A percentile compares a stretch with the other conserved stretches of the same genome.
Evolutionary conservation across 2,797 vertebrate species (phyloP).

Genomic region (Karalla daura): DNA sequence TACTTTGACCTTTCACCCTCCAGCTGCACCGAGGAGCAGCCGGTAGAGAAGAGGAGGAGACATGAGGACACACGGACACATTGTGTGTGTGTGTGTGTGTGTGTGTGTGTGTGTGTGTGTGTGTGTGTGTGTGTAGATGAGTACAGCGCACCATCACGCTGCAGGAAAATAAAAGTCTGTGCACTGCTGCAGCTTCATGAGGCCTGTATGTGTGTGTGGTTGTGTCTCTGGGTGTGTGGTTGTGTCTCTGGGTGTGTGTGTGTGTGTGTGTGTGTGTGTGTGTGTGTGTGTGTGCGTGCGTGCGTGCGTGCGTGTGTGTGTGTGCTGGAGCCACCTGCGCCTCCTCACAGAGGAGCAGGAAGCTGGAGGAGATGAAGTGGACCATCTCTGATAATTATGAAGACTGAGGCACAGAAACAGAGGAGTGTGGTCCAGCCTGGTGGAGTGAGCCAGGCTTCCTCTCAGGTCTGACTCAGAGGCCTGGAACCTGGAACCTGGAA

Average conservation of each 20-base stretch:
- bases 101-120: too few species aligned
- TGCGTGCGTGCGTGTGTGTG: not conserved
- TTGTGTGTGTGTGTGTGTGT: too few species aligned
- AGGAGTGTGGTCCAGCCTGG: too few species aligned
- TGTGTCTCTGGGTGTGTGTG: not conserved
- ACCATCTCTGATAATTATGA: too few species aligned
- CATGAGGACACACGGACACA: slow-evolving; percentile 9
- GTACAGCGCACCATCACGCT: not conserved
- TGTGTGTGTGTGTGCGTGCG: not conserved
- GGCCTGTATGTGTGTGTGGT: not conserved
- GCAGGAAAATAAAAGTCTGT: not conserved
- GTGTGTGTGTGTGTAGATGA: too few species aligned
- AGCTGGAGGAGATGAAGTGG: slow-evolving; percentile 14
- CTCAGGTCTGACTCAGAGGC: too few species aligned
- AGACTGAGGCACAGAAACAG: too few species aligned
- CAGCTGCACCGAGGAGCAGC: slow-evolving; percentile 47
- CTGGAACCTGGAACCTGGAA: too few species aligned
- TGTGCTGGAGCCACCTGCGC: slow-evolving; percentile 44
- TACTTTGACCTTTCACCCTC: slow-evolving; percentile 54
- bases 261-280: not conserved
- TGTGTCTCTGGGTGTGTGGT: not conserved
- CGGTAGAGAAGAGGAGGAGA: slow-evolving; percentile 29
- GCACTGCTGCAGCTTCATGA: not conserved
- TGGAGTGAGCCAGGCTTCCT: too few species aligned
- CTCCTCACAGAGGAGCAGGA: slow-evolving; percentile 12